Evolutionary conservation across 2,113 vertebrate species (phyloP).

Genomic region (Rhinolophus sinicus): DNA sequence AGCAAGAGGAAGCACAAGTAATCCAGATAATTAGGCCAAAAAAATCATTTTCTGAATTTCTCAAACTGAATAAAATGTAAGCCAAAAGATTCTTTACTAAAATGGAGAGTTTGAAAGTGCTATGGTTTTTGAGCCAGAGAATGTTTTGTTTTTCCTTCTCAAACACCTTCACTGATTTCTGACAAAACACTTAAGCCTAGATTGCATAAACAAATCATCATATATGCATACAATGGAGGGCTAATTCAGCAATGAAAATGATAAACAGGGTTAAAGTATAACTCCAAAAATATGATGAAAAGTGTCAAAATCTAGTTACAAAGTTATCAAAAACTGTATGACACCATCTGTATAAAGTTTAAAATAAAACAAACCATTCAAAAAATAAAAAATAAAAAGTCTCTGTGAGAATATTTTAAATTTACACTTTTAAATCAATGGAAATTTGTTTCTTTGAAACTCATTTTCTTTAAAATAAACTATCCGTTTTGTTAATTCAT

Average conservation of each 20-base stretch:
- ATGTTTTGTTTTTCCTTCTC: background rate
- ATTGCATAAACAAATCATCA: too few species aligned
- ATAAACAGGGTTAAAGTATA: too few species aligned
- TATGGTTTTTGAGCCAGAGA: background rate
- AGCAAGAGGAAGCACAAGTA: background rate
- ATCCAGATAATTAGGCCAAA: background rate
- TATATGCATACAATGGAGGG: too few species aligned
- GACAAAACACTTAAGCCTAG: background rate
- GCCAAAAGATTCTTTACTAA: background rate
- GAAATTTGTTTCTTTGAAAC: background rate
- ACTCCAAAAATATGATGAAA: too few species aligned
- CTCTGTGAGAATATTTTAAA: background rate
- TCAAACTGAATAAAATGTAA: background rate
- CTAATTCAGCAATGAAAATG: too few species aligned
- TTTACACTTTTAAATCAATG: background rate
- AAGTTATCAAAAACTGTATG: too few species aligned
- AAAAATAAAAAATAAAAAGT: too few species aligned
- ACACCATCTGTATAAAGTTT: too few species aligned
- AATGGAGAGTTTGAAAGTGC: background rate
- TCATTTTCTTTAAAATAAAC: background rate
- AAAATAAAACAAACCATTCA: too few species aligned
- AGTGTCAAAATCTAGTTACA: too few species aligned
- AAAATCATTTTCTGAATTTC: background rate
- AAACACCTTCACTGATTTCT: background rate
- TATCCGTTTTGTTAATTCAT: background rate